Evolutionary conservation across 2,797 vertebrate species (phyloP), one percentile per base, ranked within the genome.

Genomic region (Sebastolobus alascanus): DNA sequence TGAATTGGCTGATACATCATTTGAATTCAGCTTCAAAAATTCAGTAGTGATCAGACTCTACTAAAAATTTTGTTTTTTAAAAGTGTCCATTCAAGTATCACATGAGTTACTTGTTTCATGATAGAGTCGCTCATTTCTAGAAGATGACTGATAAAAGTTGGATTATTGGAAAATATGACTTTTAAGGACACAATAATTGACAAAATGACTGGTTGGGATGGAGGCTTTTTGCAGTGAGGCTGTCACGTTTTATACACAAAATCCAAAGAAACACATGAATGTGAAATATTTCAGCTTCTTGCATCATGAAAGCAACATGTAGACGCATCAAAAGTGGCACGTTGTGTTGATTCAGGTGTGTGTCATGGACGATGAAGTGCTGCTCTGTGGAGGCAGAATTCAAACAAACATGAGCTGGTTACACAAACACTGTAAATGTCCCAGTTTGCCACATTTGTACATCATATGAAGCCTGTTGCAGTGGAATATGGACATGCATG

Each of bases 391-490:
- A 52, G 8, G 40, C 65, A 58, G 38, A 7, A 22, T 29, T 31
- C 16, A 55, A 77, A 69, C 35, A 3, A 1, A 40, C 43, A 38
- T 31, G 13, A n/a, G 20, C 74, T 35, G n/a, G 5, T 71, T 27
- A 35, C 78, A 73, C 66, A 65, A 79, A 84, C 69, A 40, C 74
- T 75, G 72, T 67, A 46, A 73, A 76, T 59, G 63, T 73, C 56
- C 12, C 35, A 56, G 35, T 72, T 75, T 70, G 56, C 70, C 33
- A 58, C 50, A 50, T 68, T 68, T 50, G 3, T 59, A 33, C 43
- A 14, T 72, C 52, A 50, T 4, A 16, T 8, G 35, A 64, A 56
- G 52, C 52, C 43, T n/a, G 58, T 58, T 11, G 2, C 56, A 70
- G 64, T 55, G 12, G 12, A 73, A 73, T 6, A 35, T n/a, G 60